phyloP scores from a whole-genome alignment of 1,140 invertebrate species.

The Ceratosolen fusciceps region DNA sequence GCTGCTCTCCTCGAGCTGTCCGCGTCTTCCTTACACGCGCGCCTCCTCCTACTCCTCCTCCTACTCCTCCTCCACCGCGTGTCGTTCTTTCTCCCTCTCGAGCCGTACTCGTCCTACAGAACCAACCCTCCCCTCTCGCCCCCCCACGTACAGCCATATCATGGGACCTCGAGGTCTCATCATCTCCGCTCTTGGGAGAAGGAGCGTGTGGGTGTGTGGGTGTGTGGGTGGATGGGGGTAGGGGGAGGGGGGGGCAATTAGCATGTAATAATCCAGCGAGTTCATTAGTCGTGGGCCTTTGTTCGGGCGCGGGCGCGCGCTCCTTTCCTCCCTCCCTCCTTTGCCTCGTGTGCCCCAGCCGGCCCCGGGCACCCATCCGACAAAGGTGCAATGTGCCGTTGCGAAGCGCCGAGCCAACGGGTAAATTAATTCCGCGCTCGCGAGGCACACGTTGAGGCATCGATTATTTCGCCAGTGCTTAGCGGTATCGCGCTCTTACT shows the following conservation, averaged over 20 bases:
- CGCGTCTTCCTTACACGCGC: background rate
- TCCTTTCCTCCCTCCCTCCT: background rate
- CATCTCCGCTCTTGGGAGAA: too few relatives aligned
- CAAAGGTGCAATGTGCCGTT: conserved; percentile 30
- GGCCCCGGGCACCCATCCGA: background rate
- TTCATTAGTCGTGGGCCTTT: conserved; percentile 45
- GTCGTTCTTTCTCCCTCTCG: background rate
- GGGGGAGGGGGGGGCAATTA: too few relatives aligned
- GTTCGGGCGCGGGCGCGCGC: conserved; percentile 8
- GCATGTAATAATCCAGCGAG: conserved; percentile 47
- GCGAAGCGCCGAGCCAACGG: conserved; percentile 41
- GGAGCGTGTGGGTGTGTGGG: too few relatives aligned
- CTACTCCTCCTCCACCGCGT: background rate
- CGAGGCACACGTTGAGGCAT: conserved; percentile 6
- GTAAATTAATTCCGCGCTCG: conserved; percentile 55
- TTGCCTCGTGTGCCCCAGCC: background rate
- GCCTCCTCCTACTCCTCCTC: background rate
- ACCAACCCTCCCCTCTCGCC: background rate
- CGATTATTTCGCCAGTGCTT: conserved; percentile 37
- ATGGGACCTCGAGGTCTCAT: too few relatives aligned
- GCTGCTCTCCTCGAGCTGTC: conserved; percentile 11
- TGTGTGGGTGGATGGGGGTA: too few relatives aligned
- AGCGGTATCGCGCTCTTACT: conserved; percentile 39
- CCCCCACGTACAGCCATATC: too few relatives aligned
- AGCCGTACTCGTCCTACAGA: too few relatives aligned